Base-by-base conservation (phyloP, 2,113 vertebrate genomes). In the Isurus oxyrinchus region DNA sequence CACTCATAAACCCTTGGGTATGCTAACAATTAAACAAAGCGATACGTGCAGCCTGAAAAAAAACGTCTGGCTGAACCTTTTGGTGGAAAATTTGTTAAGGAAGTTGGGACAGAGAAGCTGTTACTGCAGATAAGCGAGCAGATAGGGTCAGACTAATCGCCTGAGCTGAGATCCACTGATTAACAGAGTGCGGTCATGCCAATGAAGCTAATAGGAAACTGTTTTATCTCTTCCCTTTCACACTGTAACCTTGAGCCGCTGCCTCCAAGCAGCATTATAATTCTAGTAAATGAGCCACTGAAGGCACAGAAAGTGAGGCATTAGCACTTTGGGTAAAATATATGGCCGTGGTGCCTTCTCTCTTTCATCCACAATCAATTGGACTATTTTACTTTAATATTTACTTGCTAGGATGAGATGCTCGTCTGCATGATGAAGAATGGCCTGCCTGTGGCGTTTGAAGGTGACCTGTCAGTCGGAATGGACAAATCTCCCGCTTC, bases 361-460 rank as follows among this genome's bases (percentile, higher is more conserved):
- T 98, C 97, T 97, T 98, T 98, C 98, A 98, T 99, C 98, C 99
- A 98, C 99, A 99, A 99, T 99, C 99, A 99, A 99, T 99, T 99
- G 99, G 98, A 99, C 99, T 99, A 99, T 99, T 99, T 99, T 99
- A 98, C 99, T 99, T 99, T 99, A 99, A 99, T 99, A 99, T 99
- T 99, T 99, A 99, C 99, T 99, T 98, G 98, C 98, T 98, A 98
- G 99, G 99, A 99, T 99, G 99, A 99, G 99, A 99, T 99, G 98
- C 99, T 99, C 98, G 99, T 99, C 99, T 99, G 99, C 98, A 99
- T 99, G 98, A 99, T 99, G 99, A 99, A 99, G 99, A 99, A 99
- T 99, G 99, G 99, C 98, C 98, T 98, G 98, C 98, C 99, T 98
- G 98, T 99, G 99, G 99, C 99, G 98, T 99, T 98, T 99, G 99